These are phyloP conservation scores for Naso thynnoides DNA, from an alignment of 2,797 vertebrate species.

Conservation along the genomic window DNA sequence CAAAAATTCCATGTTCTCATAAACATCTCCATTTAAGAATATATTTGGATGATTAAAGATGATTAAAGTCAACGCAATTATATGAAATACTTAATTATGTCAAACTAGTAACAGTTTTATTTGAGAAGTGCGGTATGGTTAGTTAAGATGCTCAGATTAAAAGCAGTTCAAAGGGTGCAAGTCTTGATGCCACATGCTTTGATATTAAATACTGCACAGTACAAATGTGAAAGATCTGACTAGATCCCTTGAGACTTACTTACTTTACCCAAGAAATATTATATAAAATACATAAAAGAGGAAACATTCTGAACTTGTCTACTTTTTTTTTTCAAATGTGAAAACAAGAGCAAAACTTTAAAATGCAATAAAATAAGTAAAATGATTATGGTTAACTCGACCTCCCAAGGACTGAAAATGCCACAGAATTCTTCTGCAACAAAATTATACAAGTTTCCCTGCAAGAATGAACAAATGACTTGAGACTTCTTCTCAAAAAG, in stretches of 20 bases:
- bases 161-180: conserved; percentile 60
- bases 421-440: background rate
- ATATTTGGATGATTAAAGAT: conserved; percentile 84
- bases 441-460: conserved; percentile 7
- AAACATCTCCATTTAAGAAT: conserved; percentile 87
- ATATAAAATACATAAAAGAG: conserved; percentile 6
- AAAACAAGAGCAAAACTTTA: no score
- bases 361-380: no score
- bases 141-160: conserved; percentile 68
- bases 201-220: conserved; percentile 68
- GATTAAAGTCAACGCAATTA: conserved; percentile 83
- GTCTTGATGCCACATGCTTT: conserved; percentile 81
- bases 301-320: background rate
- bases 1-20: conserved; percentile 83
- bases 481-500: conserved; percentile 37
- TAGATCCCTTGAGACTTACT: conserved; percentile 33
- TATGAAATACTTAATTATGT: conserved; percentile 86
- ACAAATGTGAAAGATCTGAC: conserved; percentile 44
- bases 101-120: conserved; percentile 82
- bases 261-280: conserved; percentile 34
- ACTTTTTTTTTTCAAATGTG: background rate
- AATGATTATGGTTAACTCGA: background rate
- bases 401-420: background rate
- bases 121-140: conserved; percentile 79
- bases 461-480: conserved; percentile 24